Percentiles rank a stretch among this genome's conserved stretches.
Evolutionary conservation across 2,888 invertebrate genomes (phyloP).

Genomic region (Holacanthella duospinosa): DNA sequence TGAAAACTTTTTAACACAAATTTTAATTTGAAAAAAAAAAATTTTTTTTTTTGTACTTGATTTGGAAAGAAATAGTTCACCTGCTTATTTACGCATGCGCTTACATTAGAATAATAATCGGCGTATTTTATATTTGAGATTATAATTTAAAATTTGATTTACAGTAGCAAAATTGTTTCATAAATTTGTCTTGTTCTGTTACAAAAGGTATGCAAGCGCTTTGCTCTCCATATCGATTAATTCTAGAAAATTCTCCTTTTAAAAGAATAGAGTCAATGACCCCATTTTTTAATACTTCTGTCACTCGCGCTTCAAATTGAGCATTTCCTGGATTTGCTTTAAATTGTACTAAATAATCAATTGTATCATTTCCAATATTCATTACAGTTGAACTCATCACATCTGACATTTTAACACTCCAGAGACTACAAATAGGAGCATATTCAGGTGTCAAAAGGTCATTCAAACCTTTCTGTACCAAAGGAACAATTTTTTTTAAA

Average conservation of each 20-base stretch:
- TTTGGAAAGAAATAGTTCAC: too few relatives aligned
- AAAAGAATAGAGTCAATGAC: background rate
- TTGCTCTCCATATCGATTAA: conserved; percentile 12
- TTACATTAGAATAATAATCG: too few relatives aligned
- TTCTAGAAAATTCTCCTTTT: background rate
- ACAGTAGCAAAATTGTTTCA: conserved; percentile 14
- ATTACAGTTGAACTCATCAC: too few relatives aligned
- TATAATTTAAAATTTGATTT: too few relatives aligned
- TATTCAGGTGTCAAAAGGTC: background rate
- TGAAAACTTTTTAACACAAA: too few relatives aligned
- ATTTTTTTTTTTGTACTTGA: too few relatives aligned
- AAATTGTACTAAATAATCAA: conserved; percentile 8
- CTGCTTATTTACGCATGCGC: too few relatives aligned
- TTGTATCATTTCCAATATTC: too few relatives aligned
- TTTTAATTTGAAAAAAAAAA: too few relatives aligned
- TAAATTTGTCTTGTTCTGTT: conserved; percentile 11
- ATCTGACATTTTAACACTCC: background rate
- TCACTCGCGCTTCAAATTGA: conserved; percentile 10
- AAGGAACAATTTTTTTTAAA: background rate
- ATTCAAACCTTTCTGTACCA: background rate
- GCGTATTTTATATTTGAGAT: too few relatives aligned
- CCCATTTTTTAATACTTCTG: background rate
- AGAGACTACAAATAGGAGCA: background rate
- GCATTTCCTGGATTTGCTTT: conserved; percentile 5
- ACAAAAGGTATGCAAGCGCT: conserved; percentile 8